A percentile compares a stretch with the other conserved stretches of the same genome.
These are phyloP conservation scores for Limulus polyphemus DNA, from an alignment of 2,888 invertebrate species.

Conservation along the genomic window DNA sequence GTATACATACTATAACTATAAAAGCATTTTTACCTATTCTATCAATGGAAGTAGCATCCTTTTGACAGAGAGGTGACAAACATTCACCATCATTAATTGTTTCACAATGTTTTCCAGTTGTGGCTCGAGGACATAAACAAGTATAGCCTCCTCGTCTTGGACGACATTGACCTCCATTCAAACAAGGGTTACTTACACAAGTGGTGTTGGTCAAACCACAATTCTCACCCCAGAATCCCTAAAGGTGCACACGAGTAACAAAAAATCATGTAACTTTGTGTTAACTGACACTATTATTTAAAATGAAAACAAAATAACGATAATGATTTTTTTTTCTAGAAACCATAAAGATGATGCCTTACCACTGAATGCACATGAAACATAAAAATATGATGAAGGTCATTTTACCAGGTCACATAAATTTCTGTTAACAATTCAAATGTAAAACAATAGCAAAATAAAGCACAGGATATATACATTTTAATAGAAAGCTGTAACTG, in stretches of 20 bases:
- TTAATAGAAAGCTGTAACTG: no score
- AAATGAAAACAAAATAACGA: no score
- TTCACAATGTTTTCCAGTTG: constrained; percentile 71
- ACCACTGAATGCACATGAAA: no score
- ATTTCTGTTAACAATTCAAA: no score
- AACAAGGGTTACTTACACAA: constrained; percentile 60
- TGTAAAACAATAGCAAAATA: no score
- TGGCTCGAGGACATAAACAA: constrained; percentile 68
- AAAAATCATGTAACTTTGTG: no score
- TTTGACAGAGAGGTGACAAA: constrained; percentile 84
- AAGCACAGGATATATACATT: no score
- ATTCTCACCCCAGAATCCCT: constrained; percentile 72
- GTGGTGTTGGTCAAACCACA: constrained; percentile 71
- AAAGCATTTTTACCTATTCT: constrained; percentile 49
- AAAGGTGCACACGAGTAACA: constrained; percentile 28
- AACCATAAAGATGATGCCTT: no score
- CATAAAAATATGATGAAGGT: no score
- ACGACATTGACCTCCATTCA: constrained; percentile 34
- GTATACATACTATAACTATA: background rate
- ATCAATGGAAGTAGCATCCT: constrained; percentile 64
- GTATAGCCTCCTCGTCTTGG: constrained; percentile 32
- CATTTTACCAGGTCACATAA: no score
- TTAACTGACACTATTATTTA: no score
- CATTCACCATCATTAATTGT: constrained; percentile 75
- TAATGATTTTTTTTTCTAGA: no score